A percentile compares a stretch with the other conserved stretches of the same genome.
These are phyloP conservation scores for Columba guinea DNA, from an alignment of 2,797 vertebrate species.

Conservation along the genomic window DNA sequence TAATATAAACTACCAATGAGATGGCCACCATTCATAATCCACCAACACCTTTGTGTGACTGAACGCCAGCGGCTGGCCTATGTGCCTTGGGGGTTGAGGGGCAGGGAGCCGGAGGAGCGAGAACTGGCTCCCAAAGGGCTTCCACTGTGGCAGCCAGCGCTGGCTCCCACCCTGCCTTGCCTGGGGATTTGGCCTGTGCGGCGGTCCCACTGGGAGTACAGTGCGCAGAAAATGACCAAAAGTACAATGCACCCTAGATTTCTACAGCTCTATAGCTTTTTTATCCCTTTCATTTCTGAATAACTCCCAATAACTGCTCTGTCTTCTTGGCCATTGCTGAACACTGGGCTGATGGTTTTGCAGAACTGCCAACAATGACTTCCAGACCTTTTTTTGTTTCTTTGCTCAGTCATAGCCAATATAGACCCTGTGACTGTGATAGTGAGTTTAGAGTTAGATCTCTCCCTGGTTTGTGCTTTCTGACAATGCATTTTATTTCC, in stretches of 20 bases:
- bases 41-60: neutral
- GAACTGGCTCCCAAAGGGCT: neutral
- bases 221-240: neutral
- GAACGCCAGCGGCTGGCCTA: fast-evolving
- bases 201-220: neutral
- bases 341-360: neutral
- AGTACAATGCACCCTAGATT: neutral
- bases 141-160: neutral
- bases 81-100: fast-evolving
- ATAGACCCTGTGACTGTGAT: neutral
- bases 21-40: neutral
- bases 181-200: neutral
- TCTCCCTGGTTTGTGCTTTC: neutral
- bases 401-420: neutral
- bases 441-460: neutral
- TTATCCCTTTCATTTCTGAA: neutral
- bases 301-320: neutral
- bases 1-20: neutral
- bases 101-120: neutral
- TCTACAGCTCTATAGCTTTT: neutral
- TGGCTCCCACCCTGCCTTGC: neutral
- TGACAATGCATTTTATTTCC: neutral
- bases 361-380: neutral
- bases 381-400: neutral
- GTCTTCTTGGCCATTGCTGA: neutral